These are phyloP conservation scores for Drosophila demipolita DNA, from an alignment of 2,888 invertebrate species.

Conservation along the genomic window DNA sequence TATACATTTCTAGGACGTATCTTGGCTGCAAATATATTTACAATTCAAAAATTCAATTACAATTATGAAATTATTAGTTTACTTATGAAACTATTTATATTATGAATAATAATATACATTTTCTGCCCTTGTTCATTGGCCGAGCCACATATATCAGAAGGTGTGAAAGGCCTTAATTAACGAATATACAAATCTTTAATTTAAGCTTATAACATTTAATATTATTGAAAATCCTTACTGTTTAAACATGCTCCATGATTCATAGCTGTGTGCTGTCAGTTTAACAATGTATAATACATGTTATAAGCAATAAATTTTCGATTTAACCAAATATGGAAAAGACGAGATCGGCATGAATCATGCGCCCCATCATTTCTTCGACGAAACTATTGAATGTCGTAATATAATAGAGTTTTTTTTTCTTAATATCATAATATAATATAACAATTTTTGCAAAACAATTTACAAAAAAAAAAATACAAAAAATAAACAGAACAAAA, in stretches of 20 bases:
- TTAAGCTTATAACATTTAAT: slow-evolving; percentile 12
- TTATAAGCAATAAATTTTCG: slow-evolving; percentile 26
- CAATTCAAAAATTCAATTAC: neutral
- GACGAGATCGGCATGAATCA: slow-evolving; percentile 48
- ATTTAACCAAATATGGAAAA: slow-evolving; percentile 48
- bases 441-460: slow-evolving; percentile 2
- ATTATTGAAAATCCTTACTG: slow-evolving; percentile 23
- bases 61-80: neutral
- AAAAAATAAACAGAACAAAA: neutral
- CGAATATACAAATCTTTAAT: slow-evolving; percentile 8
- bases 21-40: neutral
- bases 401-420: slow-evolving; percentile 2
- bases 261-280: slow-evolving; percentile 17
- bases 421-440: slow-evolving; percentile 28
- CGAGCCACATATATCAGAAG: neutral
- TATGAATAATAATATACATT: neutral
- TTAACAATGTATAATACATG: slow-evolving; percentile 12
- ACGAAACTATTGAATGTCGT: slow-evolving; percentile 36
- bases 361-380: slow-evolving; percentile 36
- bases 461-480: neutral
- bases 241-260: slow-evolving; percentile 36
- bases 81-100: neutral
- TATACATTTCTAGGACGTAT: neutral
- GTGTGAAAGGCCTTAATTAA: neutral
- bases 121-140: neutral